These are phyloP conservation scores for Drosophila neonasuta DNA, from an alignment of 2,888 invertebrate genomes.

Conservation along the genomic window DNA sequence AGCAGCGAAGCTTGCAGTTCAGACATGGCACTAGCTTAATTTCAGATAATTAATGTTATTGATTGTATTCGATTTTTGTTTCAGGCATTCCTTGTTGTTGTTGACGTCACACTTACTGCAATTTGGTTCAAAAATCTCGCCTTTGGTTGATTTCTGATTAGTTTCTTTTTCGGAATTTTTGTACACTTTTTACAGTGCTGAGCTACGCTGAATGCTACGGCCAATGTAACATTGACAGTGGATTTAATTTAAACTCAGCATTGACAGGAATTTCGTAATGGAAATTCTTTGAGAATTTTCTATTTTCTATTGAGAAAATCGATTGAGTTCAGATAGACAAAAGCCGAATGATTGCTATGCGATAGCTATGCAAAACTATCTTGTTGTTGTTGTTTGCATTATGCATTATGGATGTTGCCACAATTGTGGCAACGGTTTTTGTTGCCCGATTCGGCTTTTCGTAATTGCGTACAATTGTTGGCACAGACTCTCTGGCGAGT, in stretches of 20 bases:
- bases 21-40: conserved; percentile 86
- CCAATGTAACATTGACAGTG: conserved; percentile 52
- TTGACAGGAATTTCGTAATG: conserved; percentile 18
- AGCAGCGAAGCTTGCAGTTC: conserved; percentile 96
- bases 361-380: conserved; percentile 20
- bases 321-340: conserved; percentile 26
- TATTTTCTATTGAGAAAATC: not conserved
- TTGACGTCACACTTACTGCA: conserved; percentile 53
- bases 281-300: not conserved
- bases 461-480: conserved; percentile 65
- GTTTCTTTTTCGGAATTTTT: conserved; percentile 49
- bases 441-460: conserved; percentile 40
- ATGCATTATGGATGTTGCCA: conserved; percentile 68
- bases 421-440: conserved; percentile 61
- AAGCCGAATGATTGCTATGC: conserved; percentile 41
- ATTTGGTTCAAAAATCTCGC: conserved; percentile 57
- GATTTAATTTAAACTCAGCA: not conserved
- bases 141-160: conserved; percentile 7
- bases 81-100: not conserved
- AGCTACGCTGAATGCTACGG: conserved; percentile 55
- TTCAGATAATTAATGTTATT: not conserved
- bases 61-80: not conserved
- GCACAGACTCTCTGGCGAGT: conserved; percentile 24
- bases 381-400: conserved; percentile 23
- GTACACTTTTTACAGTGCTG: conserved; percentile 47